phyloP scores from a whole-genome alignment of 2,797 vertebrate species.

The Carduelis carduelis region DNA sequence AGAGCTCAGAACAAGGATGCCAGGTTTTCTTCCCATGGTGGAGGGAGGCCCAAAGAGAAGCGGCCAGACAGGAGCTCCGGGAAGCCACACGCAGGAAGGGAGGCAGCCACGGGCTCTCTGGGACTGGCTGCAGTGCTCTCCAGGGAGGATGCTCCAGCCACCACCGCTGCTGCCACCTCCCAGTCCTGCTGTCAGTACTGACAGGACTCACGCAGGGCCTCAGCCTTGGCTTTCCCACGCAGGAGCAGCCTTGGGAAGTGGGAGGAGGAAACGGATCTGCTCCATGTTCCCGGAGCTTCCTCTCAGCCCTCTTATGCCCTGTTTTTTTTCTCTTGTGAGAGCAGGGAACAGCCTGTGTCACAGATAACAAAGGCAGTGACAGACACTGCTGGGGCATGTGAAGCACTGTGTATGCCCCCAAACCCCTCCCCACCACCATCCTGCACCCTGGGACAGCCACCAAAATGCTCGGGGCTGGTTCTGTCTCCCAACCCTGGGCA shows the following conservation, averaged over 20 bases:
- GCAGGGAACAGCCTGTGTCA: neutral
- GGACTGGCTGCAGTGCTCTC: neutral
- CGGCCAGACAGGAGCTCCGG: neutral
- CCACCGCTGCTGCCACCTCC: accelerated
- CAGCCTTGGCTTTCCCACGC: neutral
- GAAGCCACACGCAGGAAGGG: accelerated
- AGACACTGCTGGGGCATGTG: accelerated
- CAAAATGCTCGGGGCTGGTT: accelerated
- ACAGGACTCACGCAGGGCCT: accelerated
- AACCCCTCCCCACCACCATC: too few species aligned
- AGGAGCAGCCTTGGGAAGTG: neutral
- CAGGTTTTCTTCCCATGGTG: accelerated
- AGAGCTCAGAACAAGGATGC: neutral
- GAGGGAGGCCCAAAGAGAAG: neutral
- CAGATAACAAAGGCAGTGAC: neutral
- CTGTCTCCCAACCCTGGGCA: neutral
- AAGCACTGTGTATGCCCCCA: neutral
- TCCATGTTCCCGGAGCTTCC: neutral
- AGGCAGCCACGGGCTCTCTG: accelerated
- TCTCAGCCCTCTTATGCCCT: neutral
- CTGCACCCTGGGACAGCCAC: neutral
- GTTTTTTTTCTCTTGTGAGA: neutral
- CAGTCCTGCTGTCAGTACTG: accelerated
- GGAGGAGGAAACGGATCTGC: slow-evolving; percentile 13
- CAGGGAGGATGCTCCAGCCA: neutral